Percentiles rank a stretch among this genome's conserved stretches.
These are phyloP conservation scores for Dendrocincla fuliginosa DNA, from an alignment of 2,797 vertebrate genomes.

Conservation along the genomic window DNA sequence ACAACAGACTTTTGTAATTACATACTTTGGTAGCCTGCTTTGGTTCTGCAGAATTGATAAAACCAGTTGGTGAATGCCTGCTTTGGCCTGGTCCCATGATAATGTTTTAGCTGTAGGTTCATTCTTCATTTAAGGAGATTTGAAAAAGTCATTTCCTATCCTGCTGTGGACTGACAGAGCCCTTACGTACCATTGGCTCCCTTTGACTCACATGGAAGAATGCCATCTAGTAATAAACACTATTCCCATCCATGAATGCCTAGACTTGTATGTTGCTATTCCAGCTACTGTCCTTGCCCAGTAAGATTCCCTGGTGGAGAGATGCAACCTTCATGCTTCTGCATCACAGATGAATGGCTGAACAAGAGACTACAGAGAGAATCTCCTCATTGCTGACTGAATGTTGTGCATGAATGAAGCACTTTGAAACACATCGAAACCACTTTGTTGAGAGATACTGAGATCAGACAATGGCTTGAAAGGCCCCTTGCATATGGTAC, in stretches of 20 bases:
- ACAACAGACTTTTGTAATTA: background rate
- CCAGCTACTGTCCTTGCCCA: background rate
- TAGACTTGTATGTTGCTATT: background rate
- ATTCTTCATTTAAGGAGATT: background rate
- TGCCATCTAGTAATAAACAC: background rate
- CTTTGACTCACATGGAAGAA: background rate
- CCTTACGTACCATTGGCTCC: background rate
- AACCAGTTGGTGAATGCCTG: background rate
- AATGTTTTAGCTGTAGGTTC: background rate
- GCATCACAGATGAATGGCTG: background rate
- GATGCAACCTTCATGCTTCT: background rate
- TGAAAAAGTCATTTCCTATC: background rate
- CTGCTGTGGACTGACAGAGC: background rate
- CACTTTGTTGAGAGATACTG: background rate
- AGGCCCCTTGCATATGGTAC: background rate
- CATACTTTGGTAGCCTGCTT: background rate
- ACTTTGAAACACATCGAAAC: background rate
- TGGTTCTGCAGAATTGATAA: background rate
- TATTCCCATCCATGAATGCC: rapidly evolving
- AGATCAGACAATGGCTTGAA: background rate
- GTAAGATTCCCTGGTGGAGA: background rate
- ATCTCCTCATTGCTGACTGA: background rate
- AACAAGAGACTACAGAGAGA: background rate
- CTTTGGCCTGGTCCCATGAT: background rate
- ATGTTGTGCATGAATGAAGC: background rate